phyloP scores from a whole-genome alignment of 2,797 vertebrate genomes.

The Sebastiscus albofasciatus region DNA sequence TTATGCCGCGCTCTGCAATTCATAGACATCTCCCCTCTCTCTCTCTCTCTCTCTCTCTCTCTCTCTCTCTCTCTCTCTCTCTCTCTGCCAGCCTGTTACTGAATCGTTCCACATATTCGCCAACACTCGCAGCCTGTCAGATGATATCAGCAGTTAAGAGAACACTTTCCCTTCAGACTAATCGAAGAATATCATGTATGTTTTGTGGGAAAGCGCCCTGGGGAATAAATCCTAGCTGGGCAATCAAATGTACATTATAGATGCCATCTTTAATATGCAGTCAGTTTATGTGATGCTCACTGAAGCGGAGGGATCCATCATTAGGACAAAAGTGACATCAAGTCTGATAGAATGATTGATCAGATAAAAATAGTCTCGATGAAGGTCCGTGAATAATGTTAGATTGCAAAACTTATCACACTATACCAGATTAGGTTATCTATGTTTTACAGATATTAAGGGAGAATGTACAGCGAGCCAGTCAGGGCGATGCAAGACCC shows the following conservation, averaged over 20 bases:
- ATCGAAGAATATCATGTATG: slow-evolving; percentile 8
- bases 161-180: slow-evolving; percentile 2
- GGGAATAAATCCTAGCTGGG: background rate
- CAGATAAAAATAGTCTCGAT: background rate
- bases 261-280: slow-evolving; percentile 14
- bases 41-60: background rate
- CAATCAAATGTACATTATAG: background rate
- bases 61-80: background rate
- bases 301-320: slow-evolving; percentile 1
- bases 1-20: slow-evolving; percentile 46
- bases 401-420: background rate
- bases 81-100: background rate
- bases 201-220: background rate
- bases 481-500: too few relatives aligned
- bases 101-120: slow-evolving; percentile 9
- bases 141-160: slow-evolving; percentile 23
- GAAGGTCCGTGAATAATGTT: background rate
- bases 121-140: slow-evolving; percentile 12
- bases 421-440: background rate
- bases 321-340: background rate
- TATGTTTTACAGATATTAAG: background rate
- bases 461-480: too few relatives aligned
- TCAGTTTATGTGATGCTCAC: background rate
- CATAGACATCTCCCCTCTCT: slow-evolving; percentile 24
- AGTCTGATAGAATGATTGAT: background rate